These are phyloP conservation scores for Spizella passerina DNA, from an alignment of 2,797 vertebrate genomes.

Conservation along the genomic window DNA sequence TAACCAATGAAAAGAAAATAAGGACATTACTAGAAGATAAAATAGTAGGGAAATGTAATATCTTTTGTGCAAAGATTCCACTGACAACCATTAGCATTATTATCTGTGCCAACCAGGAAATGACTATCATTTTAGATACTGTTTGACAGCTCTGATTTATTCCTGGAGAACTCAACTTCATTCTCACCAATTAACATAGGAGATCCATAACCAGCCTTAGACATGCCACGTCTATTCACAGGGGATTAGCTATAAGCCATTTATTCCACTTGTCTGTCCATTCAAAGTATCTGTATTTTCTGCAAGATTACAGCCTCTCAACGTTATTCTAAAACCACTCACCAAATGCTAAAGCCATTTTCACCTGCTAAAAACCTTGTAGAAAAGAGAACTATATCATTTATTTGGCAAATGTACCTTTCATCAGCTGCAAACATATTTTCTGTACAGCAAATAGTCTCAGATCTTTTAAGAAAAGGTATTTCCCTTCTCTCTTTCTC, in stretches of 20 bases:
- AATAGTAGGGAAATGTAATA: constrained; percentile 28
- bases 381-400: neutral
- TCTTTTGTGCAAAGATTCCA: constrained; percentile 10
- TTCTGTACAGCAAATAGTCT: neutral
- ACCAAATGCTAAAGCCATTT: neutral
- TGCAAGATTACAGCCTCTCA: neutral
- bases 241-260: constrained; percentile 32
- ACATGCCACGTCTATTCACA: neutral
- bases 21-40: constrained; percentile 3
- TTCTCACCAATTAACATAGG: constrained; percentile 50
- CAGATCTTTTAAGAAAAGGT: neutral
- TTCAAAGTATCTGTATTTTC: constrained; percentile 30
- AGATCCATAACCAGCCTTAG: constrained; percentile 40
- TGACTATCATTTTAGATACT: constrained; percentile 42
- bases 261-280: constrained; percentile 35
- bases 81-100: constrained; percentile 36
- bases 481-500: neutral
- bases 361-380: neutral
- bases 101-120: constrained; percentile 55
- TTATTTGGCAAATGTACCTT: neutral
- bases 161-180: constrained; percentile 16
- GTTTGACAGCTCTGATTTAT: constrained; percentile 59
- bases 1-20: constrained; percentile 32
- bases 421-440: neutral
- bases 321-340: constrained; percentile 7